Conservation (phyloP, 2,888 invertebrate species). For the Andricus curvator region DNA sequence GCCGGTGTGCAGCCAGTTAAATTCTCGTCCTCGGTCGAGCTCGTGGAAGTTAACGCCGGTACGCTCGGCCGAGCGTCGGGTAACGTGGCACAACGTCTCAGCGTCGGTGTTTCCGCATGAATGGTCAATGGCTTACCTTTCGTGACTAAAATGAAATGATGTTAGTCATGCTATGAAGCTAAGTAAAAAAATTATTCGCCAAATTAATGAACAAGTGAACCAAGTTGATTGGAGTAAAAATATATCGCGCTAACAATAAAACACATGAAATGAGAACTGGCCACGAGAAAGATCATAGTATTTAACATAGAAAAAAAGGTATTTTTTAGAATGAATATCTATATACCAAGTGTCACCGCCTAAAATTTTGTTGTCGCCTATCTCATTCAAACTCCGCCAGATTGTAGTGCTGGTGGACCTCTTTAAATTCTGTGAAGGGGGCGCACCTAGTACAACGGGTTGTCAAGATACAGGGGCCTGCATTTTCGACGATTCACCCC, state of each 20-base stretch:
- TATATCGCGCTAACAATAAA: neutral
- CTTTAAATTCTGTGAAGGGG: too few species aligned
- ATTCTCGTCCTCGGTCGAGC: slow-evolving; percentile 75
- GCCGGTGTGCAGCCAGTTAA: slow-evolving; percentile 82
- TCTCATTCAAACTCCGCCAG: too few species aligned
- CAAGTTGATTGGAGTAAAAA: neutral
- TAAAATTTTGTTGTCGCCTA: too few species aligned
- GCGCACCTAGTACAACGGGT: too few species aligned
- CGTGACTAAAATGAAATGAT: slow-evolving; percentile 71
- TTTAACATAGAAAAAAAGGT: too few species aligned
- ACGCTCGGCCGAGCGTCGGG: slow-evolving; percentile 74
- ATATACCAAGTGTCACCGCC: too few species aligned
- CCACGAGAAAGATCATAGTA: neutral
- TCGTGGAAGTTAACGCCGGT: slow-evolving; percentile 70
- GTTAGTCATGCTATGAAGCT: slow-evolving; percentile 68
- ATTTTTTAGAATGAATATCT: too few species aligned
- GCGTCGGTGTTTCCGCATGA: slow-evolving; percentile 65
- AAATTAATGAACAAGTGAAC: slow-evolving; percentile 25
- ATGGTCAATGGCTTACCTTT: slow-evolving; percentile 72
- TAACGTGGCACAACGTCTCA: slow-evolving; percentile 77
- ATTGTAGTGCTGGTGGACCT: too few species aligned
- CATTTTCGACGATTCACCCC: too few species aligned
- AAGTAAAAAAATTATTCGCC: slow-evolving; percentile 51
- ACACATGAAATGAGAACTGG: slow-evolving; percentile 37
- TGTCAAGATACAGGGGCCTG: too few species aligned